Base-by-base conservation (phyloP, 1,140 invertebrate species). In the Diachasmimorpha longicaudata region DNA sequence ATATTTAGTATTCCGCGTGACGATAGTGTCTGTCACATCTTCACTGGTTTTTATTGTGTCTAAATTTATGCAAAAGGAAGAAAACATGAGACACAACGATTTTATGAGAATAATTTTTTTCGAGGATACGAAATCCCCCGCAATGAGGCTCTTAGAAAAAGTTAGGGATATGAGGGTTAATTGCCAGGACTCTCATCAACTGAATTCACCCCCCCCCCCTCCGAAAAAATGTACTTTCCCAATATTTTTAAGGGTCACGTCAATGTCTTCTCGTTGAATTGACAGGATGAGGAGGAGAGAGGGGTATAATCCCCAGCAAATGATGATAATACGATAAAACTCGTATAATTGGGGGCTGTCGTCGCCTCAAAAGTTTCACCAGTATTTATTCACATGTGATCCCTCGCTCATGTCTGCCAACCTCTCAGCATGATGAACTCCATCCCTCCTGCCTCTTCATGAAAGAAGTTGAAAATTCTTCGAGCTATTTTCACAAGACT, bases 161-260 rank as follows among this genome's bases (percentile, higher is more conserved):
- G n/a, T n/a, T n/a, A n/a, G n/a, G n/a, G n/a, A n/a, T n/a, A n/a
- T n/a, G n/a, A n/a, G n/a, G n/a, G n/a, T n/a, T n/a, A n/a, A n/a
- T n/a, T n/a, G n/a, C n/a, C n/a, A n/a, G n/a, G n/a, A n/a, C n/a
- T n/a, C n/a, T n/a, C n/a, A n/a, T n/a, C n/a, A n/a, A n/a, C n/a
- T n/a, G n/a, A n/a, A n/a, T 58, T 4, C 31, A 3, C 6, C 6
- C 31, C 6, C 2, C 31, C 2, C 6, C 31, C 31, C 31, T 6
- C 31, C 2, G 6, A 55, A 55, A 55, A 55, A 21, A 19, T 55
- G n/a, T 55, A 55, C 14, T 16, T 4, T 8, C 0, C 19, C 58
- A 63, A 63, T 63, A 63, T 63, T 63, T 63, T 63, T 63, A 63
- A 63, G 58, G 58, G 58, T 25, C 58, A 13, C 23, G 58, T 25